Base-by-base conservation (phyloP, 2,888 invertebrate species). In the Ichneumoninae sp. region DNA sequence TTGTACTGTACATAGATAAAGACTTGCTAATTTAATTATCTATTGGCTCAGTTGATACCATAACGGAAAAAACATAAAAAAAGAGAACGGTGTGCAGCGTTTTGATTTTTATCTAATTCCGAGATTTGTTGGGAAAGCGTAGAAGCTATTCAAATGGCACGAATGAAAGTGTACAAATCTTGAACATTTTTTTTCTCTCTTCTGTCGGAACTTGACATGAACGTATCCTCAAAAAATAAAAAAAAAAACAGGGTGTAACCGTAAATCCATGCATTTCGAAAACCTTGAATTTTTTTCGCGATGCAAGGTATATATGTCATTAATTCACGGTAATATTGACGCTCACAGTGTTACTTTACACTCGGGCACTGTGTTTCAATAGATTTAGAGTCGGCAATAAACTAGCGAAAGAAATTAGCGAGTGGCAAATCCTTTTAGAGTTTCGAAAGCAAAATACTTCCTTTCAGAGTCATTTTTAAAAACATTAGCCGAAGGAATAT, bases 1-100 rank as follows among this genome's bases (percentile, higher is more conserved):
- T 83, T 81, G 76, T 80, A 85, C 76, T 83, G 79, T 85, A 86
- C 36, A 83, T 85, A 78, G 75, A 82, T 78, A 66, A 84, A 84
- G 57, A 80, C 60, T 60, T 70, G 75, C 71, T 82, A 47, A 82
- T 79, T 85, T 66, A 22, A 85, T 71, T 52, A 82, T 63, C 57
- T 54, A 76, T 83, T 77, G 73, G 70, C 73, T 74, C 33, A 68
- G 83, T 81, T 77, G 50, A 81, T 81, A 69, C 52, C 66, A 60
- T 75, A 68, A 70, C 44, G 76, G 60, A n/a, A 36, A 65, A 22
- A 60, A 70, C n/a, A 81, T 44, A 47, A 77, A 26, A 36, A 68
- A 76, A 52, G n/a, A 33, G 26, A 33, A 73, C 54, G 26, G 50
- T 71, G 40, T 44, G 26, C 69, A 44, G 40, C n/a, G 5, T 26